Base-by-base conservation (phyloP, 1,140 invertebrate genomes). In the Elymnias hypermnestra region DNA sequence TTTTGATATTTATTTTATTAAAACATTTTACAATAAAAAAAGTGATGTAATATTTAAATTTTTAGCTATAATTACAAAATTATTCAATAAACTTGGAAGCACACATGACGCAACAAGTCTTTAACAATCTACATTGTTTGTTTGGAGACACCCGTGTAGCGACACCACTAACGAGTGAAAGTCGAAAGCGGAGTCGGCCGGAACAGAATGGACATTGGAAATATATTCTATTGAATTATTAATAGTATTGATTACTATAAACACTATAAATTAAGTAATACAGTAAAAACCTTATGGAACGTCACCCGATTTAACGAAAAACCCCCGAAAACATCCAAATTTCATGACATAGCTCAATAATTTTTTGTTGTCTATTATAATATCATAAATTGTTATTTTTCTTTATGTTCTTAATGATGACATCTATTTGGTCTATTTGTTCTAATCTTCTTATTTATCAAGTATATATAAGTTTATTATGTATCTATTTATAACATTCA, bases 111-210 rank as follows among this genome's bases (percentile, higher is more conserved):
- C 29, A 15, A 15, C 2, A 14, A 7, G 1, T 8, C 8, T 7
- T 33, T 3, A 15, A 1, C 29, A 15, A 15, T 33, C 17, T 36
- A 2, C 18, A 36, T 10, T 36, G 18, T 36, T 28, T 49, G 38
- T 49, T 40, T 28, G 39, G 17, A 29, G n/a, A n/a, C 13, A 17
- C 25, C 46, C 39, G 26, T 33, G 40, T 44, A 26, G 41, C 48
- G 40, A 19, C n/a, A n/a, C n/a, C n/a, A n/a, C 40, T 26, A 37
- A 35, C 50, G 44, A 62, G 72, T 69, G 72, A 76, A 76, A 76
- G 72, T 58, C 57, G 68, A 74, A 73, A 76, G 70, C 57, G 21
- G 36, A 38, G 36, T 40, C 37, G 43, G 37, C n/a, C 23, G 25
- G 41, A 44, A 44, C 35, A 36, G 31, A 51, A 38, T 43, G 41